Base-by-base conservation (phyloP, 2,797 vertebrate genomes). In the Gallirallus australis region DNA sequence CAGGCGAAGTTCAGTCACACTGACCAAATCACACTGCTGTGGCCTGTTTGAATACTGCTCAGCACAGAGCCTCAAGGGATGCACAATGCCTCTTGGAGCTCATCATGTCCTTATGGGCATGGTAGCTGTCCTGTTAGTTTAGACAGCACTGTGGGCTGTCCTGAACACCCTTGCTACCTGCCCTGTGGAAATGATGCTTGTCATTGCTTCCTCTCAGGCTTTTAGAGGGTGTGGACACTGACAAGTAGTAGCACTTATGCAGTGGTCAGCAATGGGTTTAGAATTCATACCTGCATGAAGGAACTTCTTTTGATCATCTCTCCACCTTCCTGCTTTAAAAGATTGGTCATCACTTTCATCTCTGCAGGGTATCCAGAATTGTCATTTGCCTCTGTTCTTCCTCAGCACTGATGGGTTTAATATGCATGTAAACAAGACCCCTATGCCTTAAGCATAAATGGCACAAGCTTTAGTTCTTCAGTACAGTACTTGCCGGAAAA, bases 351-450 rank as follows among this genome's bases (percentile, higher is more conserved):
- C 15, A 3, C 11, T 70, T 92, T 82, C 5, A 33, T 63, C 13
- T 76, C n/a, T 77, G 56, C 17, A 82, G 52, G 47, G 60, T 80
- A 71, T 65, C 35, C 42, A 45, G 57, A 81, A 56, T 83, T 73
- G 68, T 56, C 45, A 50, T 56, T 83, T 92, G 33, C 50, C 25
- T 82, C 53, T 78, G 13, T 64, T 85, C 45, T 76, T 93, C 52
- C 64, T 76, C 27, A 42, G 15, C 70, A 31, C 25, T 87, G 45
- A 27, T 72, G 37, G 33, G 37, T 76, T 88, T 92, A 82, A 37
- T 75, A 82, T 15, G 40, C 6, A 6, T 94, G 71, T 95, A 86
- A 96, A 85, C 65, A 77, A 92, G 78, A 80, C 63, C 31, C 39
- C 65, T 85, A 47, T 63, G 5, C 45, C 45, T 53, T 71, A 19